Base-by-base conservation (phyloP, 1,140 invertebrate species). In the Drosophila repletoides region DNA sequence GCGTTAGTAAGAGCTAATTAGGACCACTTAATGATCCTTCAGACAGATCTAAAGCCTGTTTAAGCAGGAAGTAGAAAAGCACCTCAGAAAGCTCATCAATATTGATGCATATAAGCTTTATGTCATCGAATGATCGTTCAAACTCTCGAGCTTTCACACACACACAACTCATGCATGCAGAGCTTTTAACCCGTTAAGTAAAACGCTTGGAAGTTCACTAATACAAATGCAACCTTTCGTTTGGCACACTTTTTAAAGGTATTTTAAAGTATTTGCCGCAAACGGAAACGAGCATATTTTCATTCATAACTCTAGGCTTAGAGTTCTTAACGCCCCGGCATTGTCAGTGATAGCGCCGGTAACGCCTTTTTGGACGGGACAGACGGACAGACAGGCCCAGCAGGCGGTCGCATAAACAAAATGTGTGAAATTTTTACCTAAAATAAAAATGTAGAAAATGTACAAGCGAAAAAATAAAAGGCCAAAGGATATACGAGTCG, bases 341-440 rank as follows among this genome's bases (percentile, higher is more conserved):
- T 59, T 60, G 64, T 66, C 15, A 10, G 36, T 31, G 63, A 58
- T 66, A 66, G 64, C 64, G 64, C 64, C 64, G 64, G 40, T 67
- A 67, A 67, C 64, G 64, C 64, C 64, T 67, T 67, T n/a, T 52
- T 51, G 29, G 45, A 56, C 51, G 17, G 7, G 48, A 17, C 19
- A 31, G 14, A n/a, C 17, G 10, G 36, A 7, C 15, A 26, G 43
- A 22, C 4, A 3, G 22, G 79, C 74, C 65, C 79, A 56, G 55
- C 77, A 59, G 73, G 77, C 55, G 64, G 77, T 49, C 72, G 41
- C 69, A 74, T 66, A 79, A 83, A 84, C 74, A 83, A 83, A 84
- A 67, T 67, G 77, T 84, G 79, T 84, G 74, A 83, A 83, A 83
- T 83, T 83, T 77, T 48, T 83, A 84, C 77, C 79, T 83, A 83